Conservation (phyloP, 2,888 invertebrate species). For the Heterodera filipjevi region DNA sequence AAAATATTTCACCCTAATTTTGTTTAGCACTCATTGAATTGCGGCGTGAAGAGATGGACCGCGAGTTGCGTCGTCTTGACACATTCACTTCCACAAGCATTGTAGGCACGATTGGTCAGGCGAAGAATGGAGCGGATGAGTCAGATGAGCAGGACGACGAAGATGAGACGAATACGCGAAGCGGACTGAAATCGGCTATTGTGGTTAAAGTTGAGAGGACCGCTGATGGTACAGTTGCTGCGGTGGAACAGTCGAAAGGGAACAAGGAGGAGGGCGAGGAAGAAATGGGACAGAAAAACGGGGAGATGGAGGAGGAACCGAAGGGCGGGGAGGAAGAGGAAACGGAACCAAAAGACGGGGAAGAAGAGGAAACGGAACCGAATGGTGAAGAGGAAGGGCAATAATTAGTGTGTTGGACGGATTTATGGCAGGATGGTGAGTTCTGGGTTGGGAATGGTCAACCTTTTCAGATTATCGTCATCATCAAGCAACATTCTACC, state of each 20-base stretch:
- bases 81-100: neutral
- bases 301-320: neutral
- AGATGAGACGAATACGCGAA: slow-evolving; percentile 2
- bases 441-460: neutral
- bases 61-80: slow-evolving; percentile 32
- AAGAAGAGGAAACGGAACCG: neutral
- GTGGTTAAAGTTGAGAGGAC: slow-evolving; percentile 10
- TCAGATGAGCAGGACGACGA: slow-evolving; percentile 15
- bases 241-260: neutral
- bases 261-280: neutral
- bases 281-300: neutral
- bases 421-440: neutral
- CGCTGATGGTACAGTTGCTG: neutral
- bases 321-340: neutral
- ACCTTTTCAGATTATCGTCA: neutral
- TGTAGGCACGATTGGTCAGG: slow-evolving; percentile 9
- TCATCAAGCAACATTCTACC: neutral
- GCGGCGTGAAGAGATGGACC: slow-evolving; percentile 44
- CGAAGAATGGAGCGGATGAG: slow-evolving; percentile 11
- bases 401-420: too few species aligned
- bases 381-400: neutral
- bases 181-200: slow-evolving; percentile 22
- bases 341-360: neutral
- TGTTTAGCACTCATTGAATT: slow-evolving; percentile 49
- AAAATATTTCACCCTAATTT: neutral